These are phyloP conservation scores for Paracentrotus lividus DNA, from an alignment of 53 echinoderm and acorn worm genomes.

Conservation along the genomic window DNA sequence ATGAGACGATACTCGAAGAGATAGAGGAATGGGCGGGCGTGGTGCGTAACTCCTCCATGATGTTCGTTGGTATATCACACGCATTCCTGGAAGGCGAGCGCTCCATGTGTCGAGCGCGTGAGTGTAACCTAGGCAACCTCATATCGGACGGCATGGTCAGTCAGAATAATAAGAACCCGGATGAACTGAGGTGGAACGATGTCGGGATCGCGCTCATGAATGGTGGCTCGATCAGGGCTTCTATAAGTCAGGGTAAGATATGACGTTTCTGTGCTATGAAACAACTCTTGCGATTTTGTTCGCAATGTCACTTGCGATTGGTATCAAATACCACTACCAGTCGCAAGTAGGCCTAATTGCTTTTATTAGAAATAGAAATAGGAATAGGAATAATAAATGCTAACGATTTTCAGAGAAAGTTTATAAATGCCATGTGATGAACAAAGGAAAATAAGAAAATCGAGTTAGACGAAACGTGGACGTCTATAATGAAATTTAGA, in stretches of 20 bases:
- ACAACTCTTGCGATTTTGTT: no score
- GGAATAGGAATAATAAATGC: no score
- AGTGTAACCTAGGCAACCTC: slow-evolving; percentile 96
- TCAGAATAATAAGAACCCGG: slow-evolving; percentile 75
- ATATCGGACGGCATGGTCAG: slow-evolving; percentile 84
- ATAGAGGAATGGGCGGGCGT: slow-evolving; percentile 78
- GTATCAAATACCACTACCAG: no score
- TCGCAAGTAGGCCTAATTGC: no score
- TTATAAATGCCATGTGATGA: no score
- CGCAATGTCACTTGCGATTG: no score
- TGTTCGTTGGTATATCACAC: slow-evolving; percentile 77
- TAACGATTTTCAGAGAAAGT: no score
- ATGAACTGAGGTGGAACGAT: slow-evolving; percentile 88
- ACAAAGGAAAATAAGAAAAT: no score
- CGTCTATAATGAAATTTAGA: no score
- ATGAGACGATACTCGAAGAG: slow-evolving; percentile 69
- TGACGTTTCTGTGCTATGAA: no score
- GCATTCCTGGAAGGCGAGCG: slow-evolving; percentile 80
- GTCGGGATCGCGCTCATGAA: slow-evolving; percentile 89
- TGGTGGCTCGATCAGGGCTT: slow-evolving; percentile 86
- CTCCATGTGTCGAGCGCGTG: slow-evolving; percentile 76
- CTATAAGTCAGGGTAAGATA: slow-evolving; percentile 78
- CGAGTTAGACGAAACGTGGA: no score
- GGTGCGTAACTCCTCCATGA: slow-evolving; percentile 73
- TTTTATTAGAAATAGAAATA: no score